These are phyloP conservation scores for Microhierax caerulescens DNA, from an alignment of 2,797 vertebrate genomes.

Conservation along the genomic window DNA sequence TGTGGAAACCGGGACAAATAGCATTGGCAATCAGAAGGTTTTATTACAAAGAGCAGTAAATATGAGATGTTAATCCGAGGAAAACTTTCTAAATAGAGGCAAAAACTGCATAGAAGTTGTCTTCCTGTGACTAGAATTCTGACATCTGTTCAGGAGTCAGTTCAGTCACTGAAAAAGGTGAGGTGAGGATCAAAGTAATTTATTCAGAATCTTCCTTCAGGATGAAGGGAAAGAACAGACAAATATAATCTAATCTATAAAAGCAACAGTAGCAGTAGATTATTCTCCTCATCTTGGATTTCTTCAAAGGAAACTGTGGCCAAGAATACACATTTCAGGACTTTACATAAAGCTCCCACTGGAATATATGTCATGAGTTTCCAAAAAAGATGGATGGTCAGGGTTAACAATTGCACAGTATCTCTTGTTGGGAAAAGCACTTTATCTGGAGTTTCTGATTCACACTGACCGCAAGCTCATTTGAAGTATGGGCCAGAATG, in stretches of 20 bases:
- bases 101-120: neutral
- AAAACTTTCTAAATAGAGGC: neutral
- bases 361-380: neutral
- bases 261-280: neutral
- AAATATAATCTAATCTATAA: neutral
- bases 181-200: neutral
- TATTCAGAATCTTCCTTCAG: neutral
- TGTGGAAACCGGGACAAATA: neutral
- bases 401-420: neutral
- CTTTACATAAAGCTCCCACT: neutral
- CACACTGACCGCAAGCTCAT: neutral
- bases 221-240: neutral
- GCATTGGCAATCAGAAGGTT: neutral
- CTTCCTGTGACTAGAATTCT: neutral
- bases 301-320: neutral
- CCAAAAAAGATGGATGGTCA: neutral
- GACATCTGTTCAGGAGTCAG: neutral
- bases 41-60: constrained; percentile 28
- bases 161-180: neutral
- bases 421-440: neutral
- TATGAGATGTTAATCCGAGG: neutral
- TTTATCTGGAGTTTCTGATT: neutral
- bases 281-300: neutral
- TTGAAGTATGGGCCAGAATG: neutral
- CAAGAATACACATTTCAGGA: neutral